Evolutionary conservation across 2,797 vertebrate genomes (phyloP).

Genomic region (Lophius americanus): DNA sequence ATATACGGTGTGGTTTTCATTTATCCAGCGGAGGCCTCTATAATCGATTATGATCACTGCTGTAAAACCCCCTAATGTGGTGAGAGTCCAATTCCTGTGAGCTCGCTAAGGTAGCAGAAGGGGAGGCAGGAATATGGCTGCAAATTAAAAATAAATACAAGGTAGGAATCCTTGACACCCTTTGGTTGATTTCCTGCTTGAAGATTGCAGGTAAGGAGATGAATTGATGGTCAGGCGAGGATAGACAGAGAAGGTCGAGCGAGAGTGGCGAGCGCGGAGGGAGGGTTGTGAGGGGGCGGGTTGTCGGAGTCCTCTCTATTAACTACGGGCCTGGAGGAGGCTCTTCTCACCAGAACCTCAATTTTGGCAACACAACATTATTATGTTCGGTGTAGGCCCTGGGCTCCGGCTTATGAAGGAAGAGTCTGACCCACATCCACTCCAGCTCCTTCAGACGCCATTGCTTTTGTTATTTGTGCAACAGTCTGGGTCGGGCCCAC

Average conservation of each 20-base stretch:
- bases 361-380: conserved; percentile 54
- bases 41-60: conserved; percentile 53
- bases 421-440: conserved; percentile 67
- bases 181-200: conserved; percentile 67
- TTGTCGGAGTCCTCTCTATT: conserved; percentile 59
- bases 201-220: conserved; percentile 69
- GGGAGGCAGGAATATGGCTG: conserved; percentile 23
- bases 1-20: conserved; percentile 29
- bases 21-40: conserved; percentile 6
- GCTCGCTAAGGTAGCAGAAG: background rate
- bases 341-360: conserved; percentile 45
- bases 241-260: conserved; percentile 78
- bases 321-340: conserved; percentile 60
- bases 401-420: conserved; percentile 63
- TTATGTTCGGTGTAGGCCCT: conserved; percentile 59
- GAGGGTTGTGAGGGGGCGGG: background rate
- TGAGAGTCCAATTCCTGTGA: conserved; percentile 9
- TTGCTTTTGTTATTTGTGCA: conserved; percentile 52
- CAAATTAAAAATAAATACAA: conserved; percentile 56
- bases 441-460: conserved; percentile 53
- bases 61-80: conserved; percentile 36
- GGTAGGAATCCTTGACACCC: conserved; percentile 70
- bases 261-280: conserved; percentile 23
- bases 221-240: conserved; percentile 70
- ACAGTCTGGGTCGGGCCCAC: background rate